Conservation (phyloP, 2,888 invertebrate genomes). For the Koerneria pararmatus region DNA sequence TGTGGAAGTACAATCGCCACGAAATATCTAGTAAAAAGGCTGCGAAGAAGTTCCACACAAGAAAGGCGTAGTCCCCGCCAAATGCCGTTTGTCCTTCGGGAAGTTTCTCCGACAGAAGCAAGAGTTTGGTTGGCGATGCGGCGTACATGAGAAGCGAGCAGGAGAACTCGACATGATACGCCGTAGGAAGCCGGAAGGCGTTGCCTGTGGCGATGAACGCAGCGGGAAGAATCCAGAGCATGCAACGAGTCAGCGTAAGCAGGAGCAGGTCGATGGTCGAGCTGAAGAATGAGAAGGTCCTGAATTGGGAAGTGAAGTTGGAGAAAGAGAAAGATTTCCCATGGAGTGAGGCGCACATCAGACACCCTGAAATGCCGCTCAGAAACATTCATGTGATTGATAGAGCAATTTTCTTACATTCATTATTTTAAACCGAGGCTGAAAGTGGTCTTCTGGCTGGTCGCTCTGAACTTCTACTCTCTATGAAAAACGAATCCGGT, state of each 20-base stretch:
- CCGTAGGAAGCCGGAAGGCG: conserved; percentile 14
- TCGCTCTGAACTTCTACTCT: no score
- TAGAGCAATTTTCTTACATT: no score
- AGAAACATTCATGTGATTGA: no score
- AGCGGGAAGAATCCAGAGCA: conserved; percentile 36
- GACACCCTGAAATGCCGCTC: conserved; percentile 33
- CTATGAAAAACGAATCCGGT: no score
- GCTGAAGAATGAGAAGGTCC: conserved; percentile 29
- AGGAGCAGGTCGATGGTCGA: conserved; percentile 52
- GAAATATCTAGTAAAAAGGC: conserved; percentile 39
- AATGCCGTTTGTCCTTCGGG: conserved; percentile 28
- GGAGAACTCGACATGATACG: conserved; percentile 17
- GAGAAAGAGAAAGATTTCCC: conserved; percentile 33
- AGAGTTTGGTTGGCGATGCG: conserved; percentile 43
- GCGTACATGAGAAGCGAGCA: conserved; percentile 33
- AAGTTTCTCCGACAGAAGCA: conserved; percentile 39
- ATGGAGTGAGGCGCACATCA: conserved; percentile 38
- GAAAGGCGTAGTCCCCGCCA: conserved; percentile 43
- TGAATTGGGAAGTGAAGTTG: conserved; percentile 43
- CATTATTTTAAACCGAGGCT: no score
- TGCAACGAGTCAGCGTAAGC: conserved; percentile 39
- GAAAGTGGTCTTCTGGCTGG: no score
- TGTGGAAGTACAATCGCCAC: conserved; percentile 38
- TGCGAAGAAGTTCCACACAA: conserved; percentile 48
- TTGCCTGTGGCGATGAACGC: conserved; percentile 27